phyloP scores from a whole-genome alignment of 30 jellyfish, hydroid and myxozoan species.

The Rhopilema esculentum region DNA sequence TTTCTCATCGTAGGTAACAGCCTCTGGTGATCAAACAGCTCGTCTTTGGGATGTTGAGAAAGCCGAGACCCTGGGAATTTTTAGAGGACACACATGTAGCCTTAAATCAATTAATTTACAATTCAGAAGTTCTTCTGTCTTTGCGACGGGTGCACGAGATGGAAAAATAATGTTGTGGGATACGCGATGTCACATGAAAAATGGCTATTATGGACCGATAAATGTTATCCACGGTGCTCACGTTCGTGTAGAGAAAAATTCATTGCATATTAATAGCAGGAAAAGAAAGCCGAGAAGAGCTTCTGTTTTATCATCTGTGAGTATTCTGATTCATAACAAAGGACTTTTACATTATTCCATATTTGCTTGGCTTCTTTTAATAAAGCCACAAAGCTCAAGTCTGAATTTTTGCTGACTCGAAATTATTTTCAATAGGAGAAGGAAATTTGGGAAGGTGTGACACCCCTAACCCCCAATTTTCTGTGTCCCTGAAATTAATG shows the following conservation, averaged over 20 bases:
- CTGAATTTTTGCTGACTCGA: too few species aligned
- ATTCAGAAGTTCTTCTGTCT: conserved; percentile 71
- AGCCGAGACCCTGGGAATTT: conserved; percentile 93
- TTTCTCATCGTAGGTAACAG: conserved; percentile 84
- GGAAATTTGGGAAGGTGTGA: too few species aligned
- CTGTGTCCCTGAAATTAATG: too few species aligned
- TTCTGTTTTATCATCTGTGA: conserved; percentile 66
- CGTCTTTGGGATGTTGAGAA: conserved; percentile 94
- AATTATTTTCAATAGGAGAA: too few species aligned
- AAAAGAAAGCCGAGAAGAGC: conserved; percentile 68
- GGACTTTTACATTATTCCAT: background rate
- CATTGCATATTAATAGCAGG: conserved; percentile 63
- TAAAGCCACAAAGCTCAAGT: too few species aligned
- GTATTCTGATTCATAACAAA: background rate
- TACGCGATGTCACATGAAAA: conserved; percentile 91
- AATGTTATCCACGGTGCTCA: conserved; percentile 86
- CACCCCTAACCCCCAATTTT: too few species aligned
- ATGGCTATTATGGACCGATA: conserved; percentile 89
- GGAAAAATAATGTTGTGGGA: conserved; percentile 99
- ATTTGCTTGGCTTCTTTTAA: too few species aligned
- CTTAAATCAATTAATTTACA: conserved; percentile 85
- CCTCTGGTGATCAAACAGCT: conserved; percentile 98
- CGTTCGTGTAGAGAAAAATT: conserved; percentile 54
- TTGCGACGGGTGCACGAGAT: conserved; percentile 99
- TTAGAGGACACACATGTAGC: conserved; percentile 97